These are phyloP conservation scores for Carollia perspicillata DNA, from an alignment of 2,113 vertebrate species.

Conservation along the genomic window DNA sequence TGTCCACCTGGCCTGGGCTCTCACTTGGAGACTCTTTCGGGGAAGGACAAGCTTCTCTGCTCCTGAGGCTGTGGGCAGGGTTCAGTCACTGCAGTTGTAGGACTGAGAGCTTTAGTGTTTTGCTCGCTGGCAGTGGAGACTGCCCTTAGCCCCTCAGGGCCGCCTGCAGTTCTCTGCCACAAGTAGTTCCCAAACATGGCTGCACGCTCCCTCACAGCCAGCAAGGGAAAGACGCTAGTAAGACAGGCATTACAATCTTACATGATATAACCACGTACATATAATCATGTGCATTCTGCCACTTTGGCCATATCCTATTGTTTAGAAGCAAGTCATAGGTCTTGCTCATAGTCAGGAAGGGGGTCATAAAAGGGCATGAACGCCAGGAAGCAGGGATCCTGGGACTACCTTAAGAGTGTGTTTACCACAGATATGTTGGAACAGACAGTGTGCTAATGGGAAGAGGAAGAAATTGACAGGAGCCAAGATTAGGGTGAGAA, in stretches of 20 bases:
- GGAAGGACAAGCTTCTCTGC: not conserved
- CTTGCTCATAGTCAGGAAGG: not conserved
- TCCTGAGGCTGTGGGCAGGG: not conserved
- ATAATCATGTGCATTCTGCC: not conserved
- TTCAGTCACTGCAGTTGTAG: not conserved
- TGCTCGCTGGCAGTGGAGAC: not conserved
- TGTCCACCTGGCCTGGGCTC: not conserved
- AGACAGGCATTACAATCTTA: not conserved
- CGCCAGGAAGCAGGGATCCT: not conserved
- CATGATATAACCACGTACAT: not conserved
- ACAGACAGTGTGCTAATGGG: not conserved
- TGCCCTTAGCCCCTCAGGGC: not conserved
- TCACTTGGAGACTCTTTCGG: not conserved
- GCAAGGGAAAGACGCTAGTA: not conserved
- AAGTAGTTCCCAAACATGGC: not conserved
- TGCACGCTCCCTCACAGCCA: not conserved
- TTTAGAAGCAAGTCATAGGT: not conserved
- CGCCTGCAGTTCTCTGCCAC: not conserved
- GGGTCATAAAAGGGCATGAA: not conserved
- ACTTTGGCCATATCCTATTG: not conserved
- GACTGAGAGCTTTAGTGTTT: not conserved
- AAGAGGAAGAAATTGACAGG: not conserved
- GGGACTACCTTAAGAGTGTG: not conserved
- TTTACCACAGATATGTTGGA: not conserved
- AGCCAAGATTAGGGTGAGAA: not conserved